Evolutionary conservation across 2,888 invertebrate species (phyloP).

Genomic region (Tillus elongatus): DNA sequence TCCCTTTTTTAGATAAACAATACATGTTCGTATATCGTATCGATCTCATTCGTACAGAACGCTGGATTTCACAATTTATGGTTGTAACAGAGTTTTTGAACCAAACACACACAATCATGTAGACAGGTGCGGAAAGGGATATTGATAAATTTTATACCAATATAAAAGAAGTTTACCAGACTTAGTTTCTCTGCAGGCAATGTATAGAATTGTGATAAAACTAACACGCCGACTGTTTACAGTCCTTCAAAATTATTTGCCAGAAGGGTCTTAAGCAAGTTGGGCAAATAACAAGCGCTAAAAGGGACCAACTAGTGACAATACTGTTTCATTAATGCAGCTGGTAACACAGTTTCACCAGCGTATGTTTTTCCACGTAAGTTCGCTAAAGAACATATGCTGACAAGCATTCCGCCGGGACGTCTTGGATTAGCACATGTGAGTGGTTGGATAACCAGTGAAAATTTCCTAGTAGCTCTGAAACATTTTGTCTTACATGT

Average conservation of each 20-base stretch:
- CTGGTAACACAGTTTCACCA: slow-evolving; percentile 18
- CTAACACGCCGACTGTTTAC: no score
- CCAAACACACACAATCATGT: no score
- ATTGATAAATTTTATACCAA: no score
- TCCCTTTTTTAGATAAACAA: no score
- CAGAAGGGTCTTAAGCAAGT: slow-evolving; percentile 18
- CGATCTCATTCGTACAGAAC: no score
- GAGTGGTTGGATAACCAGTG: slow-evolving; percentile 14
- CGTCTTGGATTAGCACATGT: slow-evolving; percentile 13
- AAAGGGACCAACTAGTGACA: slow-evolving; percentile 10
- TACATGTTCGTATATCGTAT: no score
- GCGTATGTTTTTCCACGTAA: slow-evolving; percentile 18
- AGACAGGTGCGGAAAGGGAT: no score
- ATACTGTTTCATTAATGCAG: slow-evolving; percentile 17
- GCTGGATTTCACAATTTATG: no score
- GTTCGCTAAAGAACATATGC: slow-evolving; percentile 18
- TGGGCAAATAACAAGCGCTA: slow-evolving; percentile 18
- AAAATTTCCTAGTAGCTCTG: slow-evolving; percentile 13
- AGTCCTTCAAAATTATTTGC: slow-evolving; percentile 19
- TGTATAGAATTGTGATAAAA: no score
- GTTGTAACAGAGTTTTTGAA: no score
- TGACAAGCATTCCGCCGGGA: slow-evolving; percentile 11
- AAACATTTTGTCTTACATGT: slow-evolving; percentile 13
- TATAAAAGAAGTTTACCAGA: no score
- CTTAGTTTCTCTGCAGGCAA: no score